Conservation (phyloP, 2,797 vertebrate species). For the Alcedo quadribrachys region DNA sequence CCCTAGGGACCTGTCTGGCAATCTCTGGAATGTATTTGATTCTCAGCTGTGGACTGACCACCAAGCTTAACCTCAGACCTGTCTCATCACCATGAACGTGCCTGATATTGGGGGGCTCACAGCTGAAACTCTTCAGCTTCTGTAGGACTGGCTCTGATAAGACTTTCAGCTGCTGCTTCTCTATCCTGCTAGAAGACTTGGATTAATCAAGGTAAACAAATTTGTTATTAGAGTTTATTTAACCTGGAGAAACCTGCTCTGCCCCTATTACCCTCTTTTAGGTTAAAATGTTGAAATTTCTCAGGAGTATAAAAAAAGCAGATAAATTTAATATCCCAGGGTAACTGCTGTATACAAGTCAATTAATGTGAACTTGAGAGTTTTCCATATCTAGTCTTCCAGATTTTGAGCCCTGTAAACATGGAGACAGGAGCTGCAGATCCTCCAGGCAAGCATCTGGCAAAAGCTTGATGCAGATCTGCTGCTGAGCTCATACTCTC, state of each 20-base stretch:
- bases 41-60: not conserved
- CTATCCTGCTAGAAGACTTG: not conserved
- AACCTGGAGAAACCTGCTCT: not conserved
- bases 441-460: not conserved
- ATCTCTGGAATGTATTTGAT: rapidly evolving
- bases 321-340: not conserved
- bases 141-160: too few relatives aligned
- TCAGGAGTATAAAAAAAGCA: not conserved
- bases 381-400: not conserved
- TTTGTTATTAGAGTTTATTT: not conserved
- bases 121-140: not conserved
- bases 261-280: not conserved
- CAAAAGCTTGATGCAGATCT: not conserved
- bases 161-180: not conserved
- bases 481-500: not conserved
- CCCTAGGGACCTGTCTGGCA: rapidly evolving
- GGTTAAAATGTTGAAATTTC: not conserved
- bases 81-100: rapidly evolving
- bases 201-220: not conserved
- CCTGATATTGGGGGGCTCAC: not conserved
- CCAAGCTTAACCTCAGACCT: not conserved
- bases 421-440: not conserved
- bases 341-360: not conserved
- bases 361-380: not conserved
- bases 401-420: not conserved